phyloP scores from a whole-genome alignment of 2,113 vertebrate genomes.

The Etheostoma spectabile region DNA sequence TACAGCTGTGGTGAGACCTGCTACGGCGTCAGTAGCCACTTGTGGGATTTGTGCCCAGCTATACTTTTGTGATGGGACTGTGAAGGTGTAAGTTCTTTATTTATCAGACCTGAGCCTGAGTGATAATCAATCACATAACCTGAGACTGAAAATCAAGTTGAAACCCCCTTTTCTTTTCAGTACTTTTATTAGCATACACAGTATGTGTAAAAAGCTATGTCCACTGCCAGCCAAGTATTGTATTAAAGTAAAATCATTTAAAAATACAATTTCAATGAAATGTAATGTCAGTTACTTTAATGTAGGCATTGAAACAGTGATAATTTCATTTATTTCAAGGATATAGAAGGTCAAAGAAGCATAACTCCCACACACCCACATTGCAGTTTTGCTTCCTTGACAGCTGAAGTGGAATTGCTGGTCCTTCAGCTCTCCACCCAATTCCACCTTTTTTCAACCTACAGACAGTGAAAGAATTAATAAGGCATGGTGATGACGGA shows the following conservation, averaged over 20 bases:
- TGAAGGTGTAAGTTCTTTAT: background rate
- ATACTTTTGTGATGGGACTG: background rate
- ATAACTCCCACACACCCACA: conserved; percentile 14
- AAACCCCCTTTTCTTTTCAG: background rate
- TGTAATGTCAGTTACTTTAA: too few species aligned
- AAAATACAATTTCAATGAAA: too few species aligned
- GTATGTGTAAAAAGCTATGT: conserved; percentile 38
- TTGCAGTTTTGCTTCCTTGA: conserved; percentile 16
- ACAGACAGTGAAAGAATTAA: conserved; percentile 33
- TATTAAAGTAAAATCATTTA: background rate
- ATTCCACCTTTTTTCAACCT: conserved; percentile 12
- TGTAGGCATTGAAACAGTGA: too few species aligned
- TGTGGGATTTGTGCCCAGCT: background rate
- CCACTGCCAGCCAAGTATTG: background rate
- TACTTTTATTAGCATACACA: conserved; percentile 4
- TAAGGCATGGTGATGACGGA: conserved; percentile 4
- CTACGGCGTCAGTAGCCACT: too few species aligned
- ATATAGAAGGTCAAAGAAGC: background rate
- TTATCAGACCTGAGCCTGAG: background rate
- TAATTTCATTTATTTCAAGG: background rate
- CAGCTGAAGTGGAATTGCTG: conserved; percentile 51
- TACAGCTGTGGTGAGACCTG: background rate
- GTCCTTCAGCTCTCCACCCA: conserved; percentile 61
- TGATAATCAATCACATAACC: background rate
- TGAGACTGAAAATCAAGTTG: background rate